These are phyloP conservation scores for Wiebesia pumilae DNA, from an alignment of 1,140 invertebrate species.

Conservation along the genomic window DNA sequence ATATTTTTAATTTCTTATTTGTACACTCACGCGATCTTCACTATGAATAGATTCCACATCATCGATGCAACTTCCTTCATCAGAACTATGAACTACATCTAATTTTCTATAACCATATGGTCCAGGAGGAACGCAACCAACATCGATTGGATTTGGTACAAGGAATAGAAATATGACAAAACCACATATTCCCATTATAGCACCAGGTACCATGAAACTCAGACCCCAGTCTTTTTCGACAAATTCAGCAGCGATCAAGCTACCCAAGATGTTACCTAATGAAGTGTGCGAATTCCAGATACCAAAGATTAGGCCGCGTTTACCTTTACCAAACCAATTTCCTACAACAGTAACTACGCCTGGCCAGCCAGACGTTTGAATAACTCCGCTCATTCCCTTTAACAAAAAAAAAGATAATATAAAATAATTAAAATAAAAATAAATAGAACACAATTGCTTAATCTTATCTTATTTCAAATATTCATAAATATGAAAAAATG, in stretches of 20 bases:
- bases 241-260: conserved; percentile 87
- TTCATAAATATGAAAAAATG: no score
- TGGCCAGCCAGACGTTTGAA: conserved; percentile 94
- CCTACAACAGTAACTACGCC: conserved; percentile 94
- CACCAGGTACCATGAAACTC: conserved; percentile 94
- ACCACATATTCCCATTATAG: conserved; percentile 86
- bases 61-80: conserved; percentile 62
- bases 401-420: conserved; percentile 47
- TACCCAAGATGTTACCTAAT: conserved; percentile 94
- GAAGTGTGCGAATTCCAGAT: conserved; percentile 98
- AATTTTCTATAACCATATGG: conserved; percentile 65
- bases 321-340: conserved; percentile 96
- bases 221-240: conserved; percentile 92
- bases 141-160: conserved; percentile 84
- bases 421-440: conserved; percentile 23
- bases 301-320: conserved; percentile 94
- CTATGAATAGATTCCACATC: conserved; percentile 55
- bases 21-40: conserved; percentile 67
- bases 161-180: conserved; percentile 92
- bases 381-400: conserved; percentile 86
- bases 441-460: no score
- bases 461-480: no score
- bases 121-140: conserved; percentile 78
- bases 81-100: conserved; percentile 64
- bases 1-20: background rate